A percentile compares a stretch with the other conserved stretches of the same genome.
Conservation (phyloP, 2,113 vertebrate genomes). For the Carassius gibelio region DNA sequence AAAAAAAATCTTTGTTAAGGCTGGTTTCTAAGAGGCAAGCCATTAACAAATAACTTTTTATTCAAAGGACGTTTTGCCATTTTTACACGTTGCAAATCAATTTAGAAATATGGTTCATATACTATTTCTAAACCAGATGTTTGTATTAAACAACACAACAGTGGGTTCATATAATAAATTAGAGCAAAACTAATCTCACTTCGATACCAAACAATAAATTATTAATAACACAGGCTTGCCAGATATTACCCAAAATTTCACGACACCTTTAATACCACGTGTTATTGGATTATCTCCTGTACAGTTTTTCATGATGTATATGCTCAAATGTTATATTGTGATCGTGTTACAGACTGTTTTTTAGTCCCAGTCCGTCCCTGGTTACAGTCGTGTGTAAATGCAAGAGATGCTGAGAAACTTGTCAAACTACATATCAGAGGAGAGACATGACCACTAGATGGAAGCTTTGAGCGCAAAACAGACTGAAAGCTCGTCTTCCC, state of each 20-base stretch:
- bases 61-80: background rate
- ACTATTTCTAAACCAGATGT: background rate
- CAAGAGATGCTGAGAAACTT: background rate
- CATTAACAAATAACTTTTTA: background rate
- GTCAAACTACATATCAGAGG: background rate
- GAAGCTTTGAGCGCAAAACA: conserved; percentile 5
- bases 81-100: background rate
- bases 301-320: background rate
- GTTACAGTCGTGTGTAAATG: background rate
- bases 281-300: background rate
- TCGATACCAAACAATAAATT: background rate
- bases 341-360: background rate
- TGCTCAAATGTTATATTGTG: background rate
- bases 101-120: background rate
- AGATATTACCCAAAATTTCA: background rate
- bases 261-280: background rate
- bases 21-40: background rate
- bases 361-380: too few species aligned
- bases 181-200: background rate
- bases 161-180: background rate
- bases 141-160: background rate
- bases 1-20: background rate
- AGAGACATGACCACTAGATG: conserved; percentile 53
- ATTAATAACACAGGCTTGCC: background rate
- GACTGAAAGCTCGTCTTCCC: background rate